Evolutionary conservation across 2,113 vertebrate species (phyloP).

Genomic region (Zootoca vivipara): DNA sequence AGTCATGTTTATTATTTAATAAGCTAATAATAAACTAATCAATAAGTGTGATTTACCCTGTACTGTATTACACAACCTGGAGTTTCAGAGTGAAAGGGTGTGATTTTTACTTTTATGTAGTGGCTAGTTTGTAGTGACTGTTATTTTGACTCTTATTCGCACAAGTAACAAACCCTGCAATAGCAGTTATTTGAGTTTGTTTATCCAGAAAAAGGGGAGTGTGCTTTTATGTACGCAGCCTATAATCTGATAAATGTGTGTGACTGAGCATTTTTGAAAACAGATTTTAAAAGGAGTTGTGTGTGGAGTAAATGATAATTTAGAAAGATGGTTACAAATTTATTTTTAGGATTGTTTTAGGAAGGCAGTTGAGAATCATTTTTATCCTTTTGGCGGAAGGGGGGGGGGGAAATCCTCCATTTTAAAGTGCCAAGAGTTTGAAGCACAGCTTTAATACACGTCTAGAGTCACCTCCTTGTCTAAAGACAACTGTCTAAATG

Average conservation of each 20-base stretch:
- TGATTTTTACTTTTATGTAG: background rate
- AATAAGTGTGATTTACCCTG: background rate
- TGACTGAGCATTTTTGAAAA: background rate
- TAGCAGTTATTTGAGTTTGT: background rate
- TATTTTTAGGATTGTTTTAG: background rate
- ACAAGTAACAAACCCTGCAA: background rate
- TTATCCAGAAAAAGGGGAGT: background rate
- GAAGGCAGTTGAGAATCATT: background rate
- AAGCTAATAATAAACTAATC: background rate
- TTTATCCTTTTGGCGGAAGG: background rate
- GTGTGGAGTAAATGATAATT: background rate
- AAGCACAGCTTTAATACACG: background rate
- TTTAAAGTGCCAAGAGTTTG: accelerated
- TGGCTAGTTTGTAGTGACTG: background rate
- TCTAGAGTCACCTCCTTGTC: accelerated
- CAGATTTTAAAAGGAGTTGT: background rate
- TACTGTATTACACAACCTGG: background rate
- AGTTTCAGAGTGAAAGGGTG: background rate
- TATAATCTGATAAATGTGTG: background rate
- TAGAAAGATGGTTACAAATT: background rate
- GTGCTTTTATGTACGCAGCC: background rate
- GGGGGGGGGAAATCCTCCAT: accelerated
- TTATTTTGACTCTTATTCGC: background rate
- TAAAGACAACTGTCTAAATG: background rate
- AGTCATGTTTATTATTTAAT: background rate